phyloP scores from a whole-genome alignment of 2,888 invertebrate species.

The Gryllus longicercus region DNA sequence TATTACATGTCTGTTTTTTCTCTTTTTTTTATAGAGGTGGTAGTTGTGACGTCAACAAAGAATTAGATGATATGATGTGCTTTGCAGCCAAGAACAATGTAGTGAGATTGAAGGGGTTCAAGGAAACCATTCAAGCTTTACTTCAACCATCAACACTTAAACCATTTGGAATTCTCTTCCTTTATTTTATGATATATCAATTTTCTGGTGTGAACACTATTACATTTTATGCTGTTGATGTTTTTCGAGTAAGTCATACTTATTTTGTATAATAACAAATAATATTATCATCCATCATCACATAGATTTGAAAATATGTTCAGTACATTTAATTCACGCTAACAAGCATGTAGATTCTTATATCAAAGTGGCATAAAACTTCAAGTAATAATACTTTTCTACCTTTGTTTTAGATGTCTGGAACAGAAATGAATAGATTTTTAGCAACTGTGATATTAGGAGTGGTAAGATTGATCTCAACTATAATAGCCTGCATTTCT shows the following conservation, averaged over 20 bases:
- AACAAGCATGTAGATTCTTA: too few relatives aligned
- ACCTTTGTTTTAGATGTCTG: constrained; percentile 52
- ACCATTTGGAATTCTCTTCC: constrained; percentile 51
- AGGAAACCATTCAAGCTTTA: constrained; percentile 54
- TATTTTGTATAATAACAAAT: too few relatives aligned
- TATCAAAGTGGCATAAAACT: too few relatives aligned
- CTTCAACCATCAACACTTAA: constrained; percentile 61
- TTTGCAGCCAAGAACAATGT: constrained; percentile 63
- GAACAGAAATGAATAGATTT: constrained; percentile 56
- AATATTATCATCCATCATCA: too few relatives aligned
- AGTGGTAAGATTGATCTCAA: constrained; percentile 58
- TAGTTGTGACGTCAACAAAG: constrained; percentile 56
- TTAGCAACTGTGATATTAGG: constrained; percentile 60
- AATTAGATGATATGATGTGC: constrained; percentile 58
- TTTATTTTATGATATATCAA: constrained; percentile 62
- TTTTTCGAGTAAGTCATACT: constrained; percentile 53
- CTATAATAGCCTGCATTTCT: constrained; percentile 59
- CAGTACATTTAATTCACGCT: too few relatives aligned
- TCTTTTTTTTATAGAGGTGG: constrained; percentile 50
- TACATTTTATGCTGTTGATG: constrained; percentile 66
- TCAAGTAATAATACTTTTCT: too few relatives aligned
- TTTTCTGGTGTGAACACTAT: constrained; percentile 68
- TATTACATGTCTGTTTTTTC: too few relatives aligned
- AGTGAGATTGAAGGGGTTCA: constrained; percentile 42
- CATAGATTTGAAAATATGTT: too few relatives aligned